Conservation (phyloP, 2,888 invertebrate species). For the Enoplolaimus lenunculus region DNA sequence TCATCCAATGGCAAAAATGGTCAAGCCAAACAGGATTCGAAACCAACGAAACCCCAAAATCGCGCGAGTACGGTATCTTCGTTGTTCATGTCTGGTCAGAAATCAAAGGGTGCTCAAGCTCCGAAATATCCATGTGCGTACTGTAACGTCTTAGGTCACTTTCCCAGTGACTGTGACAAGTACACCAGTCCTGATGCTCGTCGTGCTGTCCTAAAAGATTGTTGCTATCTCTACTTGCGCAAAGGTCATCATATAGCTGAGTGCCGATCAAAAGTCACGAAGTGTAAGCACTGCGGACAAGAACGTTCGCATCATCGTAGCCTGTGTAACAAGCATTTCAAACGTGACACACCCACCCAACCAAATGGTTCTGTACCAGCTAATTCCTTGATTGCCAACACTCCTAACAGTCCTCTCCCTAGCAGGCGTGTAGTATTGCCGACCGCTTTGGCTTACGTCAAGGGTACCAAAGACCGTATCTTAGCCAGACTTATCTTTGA, state of each 20-base stretch:
- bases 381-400: background rate
- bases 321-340: background rate
- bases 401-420: background rate
- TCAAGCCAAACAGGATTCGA: background rate
- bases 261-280: background rate
- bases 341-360: background rate
- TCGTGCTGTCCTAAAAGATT: background rate
- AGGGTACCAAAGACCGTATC: background rate
- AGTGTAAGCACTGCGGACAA: background rate
- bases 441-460: background rate
- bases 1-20: background rate
- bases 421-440: background rate
- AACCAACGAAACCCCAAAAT: background rate
- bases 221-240: background rate
- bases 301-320: slow-evolving; percentile 1
- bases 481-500: background rate
- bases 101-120: background rate
- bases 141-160: background rate
- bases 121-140: background rate
- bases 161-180: background rate
- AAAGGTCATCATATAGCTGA: background rate
- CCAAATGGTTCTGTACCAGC: background rate
- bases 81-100: background rate
- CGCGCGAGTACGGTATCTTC: background rate
- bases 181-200: background rate